Conservation (phyloP, 2,797 vertebrate species). For the Pangasius macronema region DNA sequence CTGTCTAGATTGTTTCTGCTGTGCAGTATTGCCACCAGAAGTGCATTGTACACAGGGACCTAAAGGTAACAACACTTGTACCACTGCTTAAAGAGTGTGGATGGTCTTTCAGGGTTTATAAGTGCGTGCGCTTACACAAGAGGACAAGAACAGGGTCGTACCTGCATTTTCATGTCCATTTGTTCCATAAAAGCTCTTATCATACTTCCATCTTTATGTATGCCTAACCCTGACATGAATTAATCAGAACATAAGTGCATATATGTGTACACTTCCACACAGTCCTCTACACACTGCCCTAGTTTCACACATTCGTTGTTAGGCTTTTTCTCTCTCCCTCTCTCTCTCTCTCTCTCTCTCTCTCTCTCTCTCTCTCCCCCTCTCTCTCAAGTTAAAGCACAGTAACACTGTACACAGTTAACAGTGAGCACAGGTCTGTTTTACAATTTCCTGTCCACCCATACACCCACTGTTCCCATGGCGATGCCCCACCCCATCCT, state of each 20-base stretch:
- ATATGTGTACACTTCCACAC: constrained; percentile 2
- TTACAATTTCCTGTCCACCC: constrained; percentile 17
- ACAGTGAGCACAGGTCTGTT: not conserved
- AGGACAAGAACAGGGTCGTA: not conserved
- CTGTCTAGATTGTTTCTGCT: constrained; percentile 70
- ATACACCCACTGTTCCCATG: constrained; percentile 38
- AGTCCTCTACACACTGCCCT: not conserved
- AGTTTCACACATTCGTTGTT: not conserved
- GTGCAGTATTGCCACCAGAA: constrained; percentile 98
- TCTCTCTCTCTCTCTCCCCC: not conserved
- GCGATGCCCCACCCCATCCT: constrained; percentile 25
- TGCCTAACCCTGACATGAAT: not conserved
- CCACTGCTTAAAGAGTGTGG: not conserved
- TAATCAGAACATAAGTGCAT: constrained; percentile 29
- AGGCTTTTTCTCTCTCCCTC: not conserved
- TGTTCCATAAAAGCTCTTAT: constrained; percentile 14
- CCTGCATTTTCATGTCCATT: constrained; percentile 6
- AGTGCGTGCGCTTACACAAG: not conserved
- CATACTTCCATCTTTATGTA: not conserved
- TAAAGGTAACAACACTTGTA: constrained; percentile 80
- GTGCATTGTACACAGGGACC: constrained; percentile 93
- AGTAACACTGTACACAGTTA: constrained; percentile 25
- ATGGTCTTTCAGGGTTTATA: constrained; percentile 14
- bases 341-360: not conserved
- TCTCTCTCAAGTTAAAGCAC: not conserved